Conservation (phyloP, 2,113 vertebrate genomes). For the Rhea pennata region DNA sequence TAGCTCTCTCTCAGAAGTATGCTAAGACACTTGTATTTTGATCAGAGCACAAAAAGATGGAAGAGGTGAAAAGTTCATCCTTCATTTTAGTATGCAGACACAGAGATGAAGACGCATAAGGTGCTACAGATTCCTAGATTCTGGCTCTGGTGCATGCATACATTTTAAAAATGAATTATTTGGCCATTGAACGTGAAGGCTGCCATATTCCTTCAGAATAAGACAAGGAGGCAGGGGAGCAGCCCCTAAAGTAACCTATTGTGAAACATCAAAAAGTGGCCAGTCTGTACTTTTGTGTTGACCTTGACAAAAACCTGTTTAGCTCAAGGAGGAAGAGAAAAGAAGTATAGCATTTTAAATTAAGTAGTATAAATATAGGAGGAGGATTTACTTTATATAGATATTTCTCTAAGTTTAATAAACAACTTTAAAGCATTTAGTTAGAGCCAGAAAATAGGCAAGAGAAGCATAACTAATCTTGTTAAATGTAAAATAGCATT, state of each 20-base stretch:
- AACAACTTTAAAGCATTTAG: background rate
- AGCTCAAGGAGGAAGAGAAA: background rate
- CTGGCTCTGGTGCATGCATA: background rate
- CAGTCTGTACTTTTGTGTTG: background rate
- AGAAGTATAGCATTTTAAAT: background rate
- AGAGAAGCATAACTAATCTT: background rate
- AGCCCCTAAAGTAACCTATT: background rate
- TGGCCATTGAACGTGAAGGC: background rate
- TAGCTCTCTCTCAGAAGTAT: constrained; percentile 51
- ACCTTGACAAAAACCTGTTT: background rate
- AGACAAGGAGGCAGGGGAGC: background rate
- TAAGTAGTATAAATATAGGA: background rate
- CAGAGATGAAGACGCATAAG: background rate
- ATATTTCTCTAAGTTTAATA: background rate
- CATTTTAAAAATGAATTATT: constrained; percentile 32
- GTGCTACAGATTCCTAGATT: constrained; percentile 42
- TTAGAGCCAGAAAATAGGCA: background rate
- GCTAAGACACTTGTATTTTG: constrained; percentile 22
- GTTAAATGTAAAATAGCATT: background rate
- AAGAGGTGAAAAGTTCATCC: constrained; percentile 47
- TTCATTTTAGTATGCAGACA: background rate
- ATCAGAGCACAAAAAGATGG: background rate
- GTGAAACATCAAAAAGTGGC: background rate
- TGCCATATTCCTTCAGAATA: background rate
- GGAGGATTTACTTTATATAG: background rate